Base-by-base conservation (phyloP, 2,113 vertebrate species). In the Pterocles burchelli region DNA sequence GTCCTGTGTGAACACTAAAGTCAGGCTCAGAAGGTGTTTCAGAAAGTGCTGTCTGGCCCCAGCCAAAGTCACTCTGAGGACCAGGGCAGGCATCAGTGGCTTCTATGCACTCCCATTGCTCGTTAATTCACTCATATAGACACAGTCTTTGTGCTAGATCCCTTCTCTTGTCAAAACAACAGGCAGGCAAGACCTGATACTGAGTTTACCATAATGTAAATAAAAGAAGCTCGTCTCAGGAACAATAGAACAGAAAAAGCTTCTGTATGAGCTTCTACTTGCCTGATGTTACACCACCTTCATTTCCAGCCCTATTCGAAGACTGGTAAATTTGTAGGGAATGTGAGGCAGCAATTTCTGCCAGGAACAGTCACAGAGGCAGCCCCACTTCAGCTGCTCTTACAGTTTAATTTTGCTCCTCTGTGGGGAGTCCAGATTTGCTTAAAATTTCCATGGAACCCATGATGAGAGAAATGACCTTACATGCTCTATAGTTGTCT, bases 211-310 rank as follows among this genome's bases (percentile, higher is more conserved):
- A 26, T 70, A 93, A 82, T 78, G 38, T 0, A 3, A 89, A 85
- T 87, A 85, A 94, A 91, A 52, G 70, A 89, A 94, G 66, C 34
- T 92, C 18, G 57, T 90, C 73, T 74, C 62, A 70, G 77, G 82
- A 66, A 83, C 31, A 55, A 41, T 15, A 20, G 36, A 70, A 76
- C 3, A 38, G 49, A 82, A 95, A 94, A 89, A 70, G 13, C 25
- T 68, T 79, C 74, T 34, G 5, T 16, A 10, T 45, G 52, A 59
- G 11, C 68, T 84, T 61, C 55, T 14, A 11, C 25, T 85, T 87
- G 49, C n/a, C 62, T 75, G 57, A 41, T 79, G 45, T 57, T 49
- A 59, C 2, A 4, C 22, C 68, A 49, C 51, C 46, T 73, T 66
- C 13, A 46, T 78, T 87, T 63, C 13, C 67, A 76, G 11, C 15